Evolutionary conservation across 1,140 invertebrate genomes (phyloP), one percentile per base, ranked within the genome.

Genomic region (Pachypsylla venusta): DNA sequence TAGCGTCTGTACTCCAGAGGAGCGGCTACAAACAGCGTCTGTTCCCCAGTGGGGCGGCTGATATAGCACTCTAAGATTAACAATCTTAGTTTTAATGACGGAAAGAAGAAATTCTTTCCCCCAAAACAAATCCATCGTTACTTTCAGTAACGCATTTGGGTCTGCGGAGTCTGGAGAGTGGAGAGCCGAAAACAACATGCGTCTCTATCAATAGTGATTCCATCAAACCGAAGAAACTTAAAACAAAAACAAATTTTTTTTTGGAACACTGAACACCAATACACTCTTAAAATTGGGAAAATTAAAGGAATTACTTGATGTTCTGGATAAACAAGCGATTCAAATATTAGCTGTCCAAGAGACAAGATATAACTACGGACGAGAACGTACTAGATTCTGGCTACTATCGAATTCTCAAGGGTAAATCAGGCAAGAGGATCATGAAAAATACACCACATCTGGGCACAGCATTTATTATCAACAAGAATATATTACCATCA

Each of bases 41-140:
- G 42, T 48, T 48, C 42, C n/a, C 42, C 42, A 48, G 16, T 19
- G 42, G 42, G n/a, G 42, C 42, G 42, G 42, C 42, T 48, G 42
- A 48, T 5, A 10, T n/a, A n/a, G 22, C 5, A 48, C 42, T 48
- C 42, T 48, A 22, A 22, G 16, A 19, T 22, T 48, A 19, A 48
- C 42, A 4, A 48, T 22, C 16, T 48, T 22, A 48, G 42, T 48
- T 48, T 48, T 48, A 48, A 48, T 4, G 22, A 19, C 42, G 42
- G 22, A 48, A 4, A 19, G 42, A n/a, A 19, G 22, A 7, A 19
- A 10, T 19, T n/a, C 42, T 19, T 4, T 48, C 22, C 42, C 42
- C 42, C 42, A n/a, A 5, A 35, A 35, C 30, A 7, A 35, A 35
- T 35, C 30, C 30, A 10, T n/a, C 30, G 30, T 35, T n/a, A n/a